These are phyloP conservation scores for Phymorhynchus buccinoides DNA, from an alignment of 1,140 invertebrate genomes.

Conservation along the genomic window DNA sequence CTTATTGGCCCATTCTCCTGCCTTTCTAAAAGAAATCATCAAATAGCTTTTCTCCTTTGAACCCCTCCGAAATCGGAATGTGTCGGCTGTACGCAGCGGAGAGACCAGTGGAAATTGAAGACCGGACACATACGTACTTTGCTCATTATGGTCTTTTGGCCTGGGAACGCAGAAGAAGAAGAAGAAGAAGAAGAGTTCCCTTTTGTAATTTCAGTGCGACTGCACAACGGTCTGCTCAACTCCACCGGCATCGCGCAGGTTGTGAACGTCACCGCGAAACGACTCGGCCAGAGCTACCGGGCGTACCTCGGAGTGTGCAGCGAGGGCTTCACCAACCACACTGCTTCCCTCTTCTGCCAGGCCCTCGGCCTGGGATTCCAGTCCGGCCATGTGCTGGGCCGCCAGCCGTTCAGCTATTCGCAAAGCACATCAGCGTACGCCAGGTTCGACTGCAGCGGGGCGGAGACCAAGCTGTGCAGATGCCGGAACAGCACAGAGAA, in stretches of 20 bases:
- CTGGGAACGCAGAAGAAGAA: no score
- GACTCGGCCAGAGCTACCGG: not conserved
- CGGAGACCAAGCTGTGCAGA: not conserved
- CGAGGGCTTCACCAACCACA: not conserved
- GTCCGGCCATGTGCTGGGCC: not conserved
- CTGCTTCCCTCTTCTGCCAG: not conserved
- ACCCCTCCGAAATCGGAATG: no score
- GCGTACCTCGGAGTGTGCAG: not conserved
- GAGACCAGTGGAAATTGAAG: no score
- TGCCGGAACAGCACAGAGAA: not conserved
- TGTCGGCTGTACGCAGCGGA: no score
- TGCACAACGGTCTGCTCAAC: constrained; percentile 9
- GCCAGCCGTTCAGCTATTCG: not conserved
- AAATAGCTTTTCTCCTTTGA: no score
- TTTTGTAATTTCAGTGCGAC: constrained; percentile 11
- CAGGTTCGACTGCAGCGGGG: not conserved
- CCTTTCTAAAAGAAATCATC: no score
- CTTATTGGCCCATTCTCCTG: no score
- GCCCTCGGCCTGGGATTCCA: not conserved
- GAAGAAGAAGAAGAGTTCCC: no score
- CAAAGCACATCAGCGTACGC: not conserved
- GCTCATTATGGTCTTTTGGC: not conserved
- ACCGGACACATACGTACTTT: not conserved
- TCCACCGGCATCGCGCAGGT: not conserved
- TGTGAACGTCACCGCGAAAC: not conserved